Conservation (phyloP, 2,888 invertebrate species). For the Bugulina stolonifera region DNA sequence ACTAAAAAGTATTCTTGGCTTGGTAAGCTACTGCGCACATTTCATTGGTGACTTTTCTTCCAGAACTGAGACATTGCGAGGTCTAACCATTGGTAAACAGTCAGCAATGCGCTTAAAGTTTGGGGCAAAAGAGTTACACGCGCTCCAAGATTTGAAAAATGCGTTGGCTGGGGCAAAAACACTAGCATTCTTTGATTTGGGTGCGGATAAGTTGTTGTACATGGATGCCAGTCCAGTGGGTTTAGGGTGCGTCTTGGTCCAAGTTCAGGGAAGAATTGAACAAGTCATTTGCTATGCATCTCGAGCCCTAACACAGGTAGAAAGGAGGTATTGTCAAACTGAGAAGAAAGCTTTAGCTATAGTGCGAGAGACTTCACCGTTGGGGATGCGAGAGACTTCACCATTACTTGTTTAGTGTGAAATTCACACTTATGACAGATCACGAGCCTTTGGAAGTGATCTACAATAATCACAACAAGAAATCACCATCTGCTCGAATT, state of each 20-base stretch:
- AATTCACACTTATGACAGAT: slow-evolving; percentile 30
- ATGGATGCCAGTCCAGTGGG: slow-evolving; percentile 36
- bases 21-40: neutral
- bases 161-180: slow-evolving; percentile 30
- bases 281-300: slow-evolving; percentile 31
- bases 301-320: slow-evolving; percentile 30
- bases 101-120: neutral
- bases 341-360: slow-evolving; percentile 34
- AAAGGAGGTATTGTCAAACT: slow-evolving; percentile 30
- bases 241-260: slow-evolving; percentile 33
- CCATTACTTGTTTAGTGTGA: slow-evolving; percentile 33
- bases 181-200: slow-evolving; percentile 33
- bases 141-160: slow-evolving; percentile 30
- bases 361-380: too few species aligned
- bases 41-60: neutral
- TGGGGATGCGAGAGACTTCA: slow-evolving; percentile 34
- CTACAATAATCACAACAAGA: slow-evolving; percentile 26
- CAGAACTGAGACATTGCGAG: neutral
- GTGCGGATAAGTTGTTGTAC: slow-evolving; percentile 31
- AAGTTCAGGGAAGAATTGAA: slow-evolving; percentile 29
- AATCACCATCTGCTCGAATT: slow-evolving; percentile 33
- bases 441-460: slow-evolving; percentile 31
- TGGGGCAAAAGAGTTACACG: neutral
- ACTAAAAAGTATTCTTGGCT: neutral
- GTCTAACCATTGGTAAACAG: neutral